Evolutionary conservation across 2,113 vertebrate species (phyloP), one percentile per base, ranked within the genome.

Genomic region (Hemibagrus wyckioides): DNA sequence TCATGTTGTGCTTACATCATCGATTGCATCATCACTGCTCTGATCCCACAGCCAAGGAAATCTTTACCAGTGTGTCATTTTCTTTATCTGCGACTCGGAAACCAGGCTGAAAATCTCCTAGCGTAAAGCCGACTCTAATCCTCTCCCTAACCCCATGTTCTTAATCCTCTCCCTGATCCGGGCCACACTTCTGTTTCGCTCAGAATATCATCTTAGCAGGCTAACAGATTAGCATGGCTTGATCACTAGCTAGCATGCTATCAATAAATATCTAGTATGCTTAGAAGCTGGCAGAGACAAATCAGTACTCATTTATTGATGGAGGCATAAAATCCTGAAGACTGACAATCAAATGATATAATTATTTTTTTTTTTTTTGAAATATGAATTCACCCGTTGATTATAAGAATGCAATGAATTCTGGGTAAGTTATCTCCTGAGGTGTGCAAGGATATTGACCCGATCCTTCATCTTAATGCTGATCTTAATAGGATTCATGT

Each of bases 271-370:
- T 80, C 54, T 0, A 79, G 30, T 50, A 2, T 80, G 30, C 77
- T 25, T 23, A 36, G 52, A 57, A 23, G 52, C 54, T 80, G 39
- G 19, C 9, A 25, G 3, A 54, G 48, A 54, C 30, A 80, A 80
- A 80, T 79, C 76, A 79, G 76, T n/a, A 30, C 48, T 52, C 17
- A 6, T 79, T 52, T 52, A 21, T 77, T 44, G 75, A 77, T 52
- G 15, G n/a, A 52, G 14, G 17, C 19, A 56, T 54, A 21, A 36
- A 80, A 56, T 50, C 30, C n/a, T 33, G n/a, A 39, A 80, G 44
- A 80, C 15, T 30, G 76, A 80, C 79, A 81, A 81, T 59, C 79
- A 81, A 15, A 59, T 81, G 21, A 81, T 39, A 8, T 14, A 59
- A 28, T n/a, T 54, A 4, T 33, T 0, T 6, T n/a, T 10, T 76